Evolutionary conservation across 2,888 invertebrate genomes (phyloP).

Genomic region (Lottia scabra): DNA sequence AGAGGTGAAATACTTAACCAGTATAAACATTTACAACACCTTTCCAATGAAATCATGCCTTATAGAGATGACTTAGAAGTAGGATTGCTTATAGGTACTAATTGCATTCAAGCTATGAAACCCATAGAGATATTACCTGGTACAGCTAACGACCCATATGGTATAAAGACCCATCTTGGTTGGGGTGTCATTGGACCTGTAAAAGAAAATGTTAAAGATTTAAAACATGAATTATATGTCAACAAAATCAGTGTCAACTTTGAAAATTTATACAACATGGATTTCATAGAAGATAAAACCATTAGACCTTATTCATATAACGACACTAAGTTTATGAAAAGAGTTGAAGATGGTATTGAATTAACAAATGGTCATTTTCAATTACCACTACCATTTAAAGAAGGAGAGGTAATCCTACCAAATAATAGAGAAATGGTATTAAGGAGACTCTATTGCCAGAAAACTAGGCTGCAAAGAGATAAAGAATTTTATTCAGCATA

Average conservation of each 20-base stretch:
- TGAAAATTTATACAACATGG: neutral
- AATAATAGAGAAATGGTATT: neutral
- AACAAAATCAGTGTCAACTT: too few relatives aligned
- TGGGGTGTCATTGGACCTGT: neutral
- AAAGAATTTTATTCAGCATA: neutral
- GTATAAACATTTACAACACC: too few relatives aligned
- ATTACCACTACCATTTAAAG: neutral
- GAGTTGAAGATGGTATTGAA: neutral
- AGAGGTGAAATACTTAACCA: too few relatives aligned
- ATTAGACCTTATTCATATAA: neutral
- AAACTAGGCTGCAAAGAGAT: too few relatives aligned
- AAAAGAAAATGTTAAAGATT: too few relatives aligned
- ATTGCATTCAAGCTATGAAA: too few relatives aligned
- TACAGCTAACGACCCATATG: neutral
- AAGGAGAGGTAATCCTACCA: neutral
- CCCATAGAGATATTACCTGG: too few relatives aligned
- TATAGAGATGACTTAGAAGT: too few relatives aligned
- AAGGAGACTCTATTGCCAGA: neutral
- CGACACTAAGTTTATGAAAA: conserved; percentile 8
- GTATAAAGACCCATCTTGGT: neutral
- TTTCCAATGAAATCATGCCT: too few relatives aligned
- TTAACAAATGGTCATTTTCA: neutral
- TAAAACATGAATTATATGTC: too few relatives aligned
- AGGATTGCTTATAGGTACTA: too few relatives aligned
- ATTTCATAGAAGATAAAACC: neutral